Base-by-base conservation (phyloP, 1,140 invertebrate species). In the Hestina assimilis region DNA sequence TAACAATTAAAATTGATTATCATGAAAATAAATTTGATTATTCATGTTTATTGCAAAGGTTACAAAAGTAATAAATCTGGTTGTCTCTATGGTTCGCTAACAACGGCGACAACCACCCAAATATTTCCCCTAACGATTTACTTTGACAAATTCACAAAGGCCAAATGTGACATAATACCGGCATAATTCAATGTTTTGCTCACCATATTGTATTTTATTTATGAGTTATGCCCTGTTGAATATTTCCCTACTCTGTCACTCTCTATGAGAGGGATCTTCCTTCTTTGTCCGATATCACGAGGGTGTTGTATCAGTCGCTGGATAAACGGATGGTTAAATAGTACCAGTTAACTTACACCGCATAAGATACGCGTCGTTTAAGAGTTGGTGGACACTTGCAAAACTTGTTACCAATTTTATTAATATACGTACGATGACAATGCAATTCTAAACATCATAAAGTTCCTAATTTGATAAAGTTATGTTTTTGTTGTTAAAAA, bases 121-220 rank as follows among this genome's bases (percentile, higher is more conserved):
- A 42, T 31, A 28, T 56, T 26, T 73, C 79, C 82, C 82, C 82
- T 66, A 63, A 60, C 54, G 76, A 73, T 79, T 62, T 66, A 74
- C 72, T 69, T 58, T 71, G 76, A 84, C 82, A 81, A 85, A 87
- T 87, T 84, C 72, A 85, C 79, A 86, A 86, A 85, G 83, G 80
- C 83, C 81, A 86, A 85, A 86, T 83, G 89, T 87, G 89, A 87
- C 87, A 89, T 89, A 89, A 89, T 89, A 89, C 83, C 85, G 62
- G 79, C 84, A 88, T 88, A 89, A 89, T 87, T 89, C 84, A 89
- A 87, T 89, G 87, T 89, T 89, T 87, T 89, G 87, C 83, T 88
- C 87, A 89, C 87, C 86, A 89, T 89, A 89, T 89, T 89, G 87
- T 87, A 83, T 81, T 88, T 89, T 89, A 89, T 89, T 89, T 89